These are phyloP conservation scores for Triplophysa rosa DNA, from an alignment of 2,113 vertebrate genomes.

Conservation along the genomic window DNA sequence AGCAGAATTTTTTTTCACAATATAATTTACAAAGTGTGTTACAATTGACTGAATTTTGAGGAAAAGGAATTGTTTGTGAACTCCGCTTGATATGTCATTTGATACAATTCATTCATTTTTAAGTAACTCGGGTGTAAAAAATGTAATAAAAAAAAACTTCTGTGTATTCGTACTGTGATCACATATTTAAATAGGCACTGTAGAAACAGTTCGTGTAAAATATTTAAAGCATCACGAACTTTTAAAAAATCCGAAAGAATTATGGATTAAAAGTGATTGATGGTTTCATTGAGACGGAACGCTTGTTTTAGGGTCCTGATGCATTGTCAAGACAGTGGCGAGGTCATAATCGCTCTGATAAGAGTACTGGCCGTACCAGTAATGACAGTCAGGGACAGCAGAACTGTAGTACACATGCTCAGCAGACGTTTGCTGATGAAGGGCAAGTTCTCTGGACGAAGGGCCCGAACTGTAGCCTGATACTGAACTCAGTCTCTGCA, in stretches of 20 bases:
- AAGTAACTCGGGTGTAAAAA: too few species aligned
- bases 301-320: constrained; percentile 54
- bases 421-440: constrained; percentile 65
- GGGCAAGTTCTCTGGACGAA: constrained; percentile 70
- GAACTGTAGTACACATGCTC: constrained; percentile 74
- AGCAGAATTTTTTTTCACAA: too few species aligned
- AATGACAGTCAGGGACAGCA: constrained; percentile 73
- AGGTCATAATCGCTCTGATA: constrained; percentile 74
- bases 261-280: not conserved
- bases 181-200: too few species aligned
- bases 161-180: too few species aligned
- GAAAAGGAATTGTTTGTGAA: too few species aligned
- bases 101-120: too few species aligned
- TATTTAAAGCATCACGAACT: not conserved
- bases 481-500: constrained; percentile 80
- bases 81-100: too few species aligned
- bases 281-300: not conserved
- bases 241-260: not conserved
- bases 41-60: too few species aligned
- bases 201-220: not conserved
- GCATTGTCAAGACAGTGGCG: constrained; percentile 59
- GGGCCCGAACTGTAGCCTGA: constrained; percentile 52
- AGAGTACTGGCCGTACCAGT: constrained; percentile 75
- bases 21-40: too few species aligned
- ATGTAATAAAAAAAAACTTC: too few species aligned